Evolutionary conservation across 2,113 vertebrate genomes (phyloP).

Genomic region (Mus spicilegus): DNA sequence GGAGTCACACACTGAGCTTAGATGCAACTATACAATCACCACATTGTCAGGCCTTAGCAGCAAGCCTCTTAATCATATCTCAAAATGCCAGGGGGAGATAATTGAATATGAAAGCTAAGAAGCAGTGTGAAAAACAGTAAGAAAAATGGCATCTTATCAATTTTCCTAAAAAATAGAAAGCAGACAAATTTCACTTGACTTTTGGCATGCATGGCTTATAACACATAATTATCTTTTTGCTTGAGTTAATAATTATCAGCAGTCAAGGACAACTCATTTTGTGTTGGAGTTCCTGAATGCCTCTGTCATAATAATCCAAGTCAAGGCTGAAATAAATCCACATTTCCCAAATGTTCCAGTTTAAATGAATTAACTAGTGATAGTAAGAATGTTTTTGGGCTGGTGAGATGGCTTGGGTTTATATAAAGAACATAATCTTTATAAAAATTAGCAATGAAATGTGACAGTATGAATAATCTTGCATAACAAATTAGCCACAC

Average conservation of each 20-base stretch:
- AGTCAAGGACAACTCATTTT: slow-evolving; percentile 63
- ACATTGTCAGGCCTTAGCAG: background rate
- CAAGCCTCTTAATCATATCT: background rate
- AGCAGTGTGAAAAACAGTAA: slow-evolving; percentile 16
- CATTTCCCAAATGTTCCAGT: slow-evolving; percentile 30
- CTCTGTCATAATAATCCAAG: slow-evolving; percentile 33
- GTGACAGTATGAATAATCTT: background rate
- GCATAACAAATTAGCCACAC: background rate
- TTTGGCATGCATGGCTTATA: slow-evolving; percentile 8
- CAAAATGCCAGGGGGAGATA: background rate
- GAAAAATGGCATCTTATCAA: background rate
- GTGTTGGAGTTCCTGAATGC: background rate
- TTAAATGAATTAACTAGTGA: slow-evolving; percentile 42
- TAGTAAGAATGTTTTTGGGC: background rate
- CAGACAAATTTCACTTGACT: slow-evolving; percentile 51
- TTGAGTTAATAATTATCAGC: slow-evolving; percentile 65
- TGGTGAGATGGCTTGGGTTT: background rate
- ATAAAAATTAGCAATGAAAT: background rate
- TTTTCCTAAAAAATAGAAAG: slow-evolving; percentile 24
- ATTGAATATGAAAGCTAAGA: slow-evolving; percentile 30
- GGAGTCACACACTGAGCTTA: background rate
- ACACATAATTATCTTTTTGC: slow-evolving; percentile 68
- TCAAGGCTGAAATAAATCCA: slow-evolving; percentile 35
- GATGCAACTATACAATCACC: background rate
- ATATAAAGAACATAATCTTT: background rate